A percentile compares a stretch with the other conserved stretches of the same genome.
phyloP scores from a whole-genome alignment of 2,888 invertebrate genomes.

The Cephus nigrinus region DNA sequence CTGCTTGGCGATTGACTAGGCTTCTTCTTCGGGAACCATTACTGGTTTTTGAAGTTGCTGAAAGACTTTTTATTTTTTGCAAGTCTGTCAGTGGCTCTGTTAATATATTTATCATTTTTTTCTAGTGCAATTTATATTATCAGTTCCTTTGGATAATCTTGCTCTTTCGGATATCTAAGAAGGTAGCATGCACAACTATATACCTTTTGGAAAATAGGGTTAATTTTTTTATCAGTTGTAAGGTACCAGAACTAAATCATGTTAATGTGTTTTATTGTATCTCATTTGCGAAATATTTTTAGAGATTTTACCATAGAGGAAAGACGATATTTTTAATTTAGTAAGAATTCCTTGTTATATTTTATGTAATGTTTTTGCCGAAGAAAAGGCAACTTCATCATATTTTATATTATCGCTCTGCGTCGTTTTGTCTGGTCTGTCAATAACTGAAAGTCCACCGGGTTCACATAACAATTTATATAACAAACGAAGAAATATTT shows the following conservation, averaged over 20 bases:
- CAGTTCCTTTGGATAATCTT: not conserved
- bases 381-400: not conserved
- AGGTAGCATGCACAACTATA: not conserved
- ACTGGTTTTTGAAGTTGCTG: not conserved
- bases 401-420: not conserved
- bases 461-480: too few relatives aligned
- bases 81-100: not conserved
- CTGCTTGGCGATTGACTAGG: conserved; percentile 15
- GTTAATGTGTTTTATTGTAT: too few relatives aligned
- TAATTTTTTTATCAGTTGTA: not conserved
- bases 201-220: not conserved
- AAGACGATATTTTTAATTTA: too few relatives aligned
- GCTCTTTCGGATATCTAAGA: not conserved
- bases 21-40: not conserved
- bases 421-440: not conserved
- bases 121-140: not conserved
- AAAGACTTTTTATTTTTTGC: not conserved
- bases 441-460: not conserved
- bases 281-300: too few relatives aligned
- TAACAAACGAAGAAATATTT: too few relatives aligned
- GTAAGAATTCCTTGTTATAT: too few relatives aligned
- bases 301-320: too few relatives aligned
- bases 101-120: not conserved
- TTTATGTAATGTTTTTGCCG: too few relatives aligned
- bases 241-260: not conserved